These are phyloP conservation scores for Drosophila paramelanica DNA, from an alignment of 2,888 invertebrate species.

Conservation along the genomic window DNA sequence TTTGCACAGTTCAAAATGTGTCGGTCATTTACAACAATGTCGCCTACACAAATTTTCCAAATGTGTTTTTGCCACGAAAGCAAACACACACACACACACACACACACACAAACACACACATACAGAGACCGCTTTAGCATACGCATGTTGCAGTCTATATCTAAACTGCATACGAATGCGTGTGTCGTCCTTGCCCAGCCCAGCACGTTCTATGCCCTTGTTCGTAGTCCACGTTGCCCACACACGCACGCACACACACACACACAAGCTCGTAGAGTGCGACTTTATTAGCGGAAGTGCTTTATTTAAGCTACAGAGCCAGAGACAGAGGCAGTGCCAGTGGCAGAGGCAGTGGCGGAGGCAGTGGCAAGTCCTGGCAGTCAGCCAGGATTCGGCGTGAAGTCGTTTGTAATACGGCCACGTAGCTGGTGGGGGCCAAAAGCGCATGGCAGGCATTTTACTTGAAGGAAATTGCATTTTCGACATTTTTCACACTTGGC, in stretches of 20 bases:
- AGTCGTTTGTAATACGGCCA: conserved; percentile 78
- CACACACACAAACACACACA: too few species aligned
- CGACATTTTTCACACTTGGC: conserved; percentile 81
- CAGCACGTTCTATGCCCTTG: conserved; percentile 28
- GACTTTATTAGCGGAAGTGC: conserved; percentile 81
- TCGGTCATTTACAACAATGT: conserved; percentile 79
- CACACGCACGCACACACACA: conserved; percentile 25
- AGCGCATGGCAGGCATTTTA: conserved; percentile 82
- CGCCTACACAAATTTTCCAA: conserved; percentile 77
- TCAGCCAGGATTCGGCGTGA: conserved; percentile 60
- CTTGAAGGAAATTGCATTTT: conserved; percentile 81
- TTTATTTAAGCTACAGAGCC: conserved; percentile 77
- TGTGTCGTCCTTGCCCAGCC: conserved; percentile 47
- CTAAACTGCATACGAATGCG: conserved; percentile 59
- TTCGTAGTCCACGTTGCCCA: conserved; percentile 8
- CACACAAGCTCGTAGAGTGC: conserved; percentile 56
- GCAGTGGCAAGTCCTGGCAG: conserved; percentile 48
- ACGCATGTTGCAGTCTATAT: conserved; percentile 70
- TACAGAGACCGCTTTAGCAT: conserved; percentile 18
- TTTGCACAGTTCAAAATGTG: conserved; percentile 64
- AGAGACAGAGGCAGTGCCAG: conserved; percentile 17
- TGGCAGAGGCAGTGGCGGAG: conserved; percentile 16
- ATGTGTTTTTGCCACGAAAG: conserved; percentile 79
- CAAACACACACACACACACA: conserved; percentile 52
- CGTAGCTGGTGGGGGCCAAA: conserved; percentile 64